phyloP scores from a whole-genome alignment of 2,888 invertebrate genomes.

The Agrotis puta region DNA sequence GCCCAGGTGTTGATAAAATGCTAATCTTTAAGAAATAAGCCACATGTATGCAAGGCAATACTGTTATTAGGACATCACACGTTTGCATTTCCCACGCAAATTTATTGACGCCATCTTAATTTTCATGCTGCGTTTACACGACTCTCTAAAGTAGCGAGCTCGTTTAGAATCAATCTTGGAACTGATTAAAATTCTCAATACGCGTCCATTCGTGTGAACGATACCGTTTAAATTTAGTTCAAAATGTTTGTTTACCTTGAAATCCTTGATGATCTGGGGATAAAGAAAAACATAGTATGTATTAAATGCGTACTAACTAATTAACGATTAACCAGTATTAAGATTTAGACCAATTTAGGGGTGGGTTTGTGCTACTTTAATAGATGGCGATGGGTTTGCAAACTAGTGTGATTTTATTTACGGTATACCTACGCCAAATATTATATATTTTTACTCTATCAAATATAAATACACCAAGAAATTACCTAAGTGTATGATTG shows the following conservation, averaged over 20 bases:
- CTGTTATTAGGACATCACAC: constrained; percentile 50
- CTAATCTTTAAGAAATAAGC: constrained; percentile 43
- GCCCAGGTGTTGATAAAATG: constrained; percentile 48
- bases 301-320: constrained; percentile 48
- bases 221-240: constrained; percentile 49
- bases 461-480: constrained; percentile 17
- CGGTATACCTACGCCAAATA: constrained; percentile 39
- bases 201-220: constrained; percentile 40
- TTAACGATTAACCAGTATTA: constrained; percentile 8
- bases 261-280: constrained; percentile 61
- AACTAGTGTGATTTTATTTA: constrained; percentile 53
- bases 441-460: constrained; percentile 13
- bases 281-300: constrained; percentile 60
- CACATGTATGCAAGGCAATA: constrained; percentile 44
- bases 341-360: constrained; percentile 33
- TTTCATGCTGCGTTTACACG: constrained; percentile 51
- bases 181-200: constrained; percentile 55
- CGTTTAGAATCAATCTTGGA: constrained; percentile 51
- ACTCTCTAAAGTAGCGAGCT: constrained; percentile 33
- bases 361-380: constrained; percentile 31
- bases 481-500: constrained; percentile 12
- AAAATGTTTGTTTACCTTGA: constrained; percentile 59
- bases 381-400: constrained; percentile 57
- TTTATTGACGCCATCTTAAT: constrained; percentile 48
- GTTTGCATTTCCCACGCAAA: constrained; percentile 61